A percentile compares a stretch with the other conserved stretches of the same genome.
These are phyloP conservation scores for Caenorhabditis tropicalis DNA, from an alignment of 1,140 invertebrate species.

Conservation along the genomic window DNA sequence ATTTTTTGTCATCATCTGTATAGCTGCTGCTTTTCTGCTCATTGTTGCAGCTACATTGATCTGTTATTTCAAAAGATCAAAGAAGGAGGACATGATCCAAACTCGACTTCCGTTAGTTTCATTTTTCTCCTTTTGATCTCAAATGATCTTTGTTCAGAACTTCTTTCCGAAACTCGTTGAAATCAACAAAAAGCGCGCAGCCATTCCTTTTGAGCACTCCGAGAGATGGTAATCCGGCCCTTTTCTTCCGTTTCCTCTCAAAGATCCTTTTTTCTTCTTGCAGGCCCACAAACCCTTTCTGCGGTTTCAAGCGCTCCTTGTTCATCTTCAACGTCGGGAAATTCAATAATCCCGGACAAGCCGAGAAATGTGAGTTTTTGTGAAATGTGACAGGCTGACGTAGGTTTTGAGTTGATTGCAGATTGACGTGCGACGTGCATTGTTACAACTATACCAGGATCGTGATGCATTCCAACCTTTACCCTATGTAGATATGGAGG, in stretches of 20 bases:
- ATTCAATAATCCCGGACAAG: conserved; percentile 31
- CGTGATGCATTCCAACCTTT: conserved; percentile 62
- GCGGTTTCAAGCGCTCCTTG: conserved; percentile 34
- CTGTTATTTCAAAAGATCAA: conserved; percentile 43
- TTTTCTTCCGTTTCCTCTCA: neutral
- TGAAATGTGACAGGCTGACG: conserved; percentile 34
- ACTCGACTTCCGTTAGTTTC: conserved; percentile 37
- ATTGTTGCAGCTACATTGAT: conserved; percentile 37
- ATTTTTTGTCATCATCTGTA: conserved; percentile 41
- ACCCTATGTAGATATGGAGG: conserved; percentile 63
- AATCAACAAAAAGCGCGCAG: conserved; percentile 39
- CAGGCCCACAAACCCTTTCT: conserved; percentile 12
- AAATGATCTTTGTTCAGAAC: conserved; percentile 14
- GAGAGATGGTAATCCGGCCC: conserved; percentile 30
- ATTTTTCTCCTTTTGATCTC: neutral
- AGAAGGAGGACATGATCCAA: conserved; percentile 40
- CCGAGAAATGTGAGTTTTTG: conserved; percentile 30
- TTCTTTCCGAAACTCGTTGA: conserved; percentile 31
- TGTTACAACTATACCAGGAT: conserved; percentile 68
- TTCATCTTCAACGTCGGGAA: conserved; percentile 18
- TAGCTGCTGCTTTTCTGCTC: conserved; percentile 28
- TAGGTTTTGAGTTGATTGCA: conserved; percentile 7
- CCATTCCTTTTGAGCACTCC: conserved; percentile 50
- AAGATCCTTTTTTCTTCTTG: neutral
- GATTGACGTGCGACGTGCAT: conserved; percentile 65